phyloP scores from a whole-genome alignment of 2,888 invertebrate species.

The Esperia sulphurella region DNA sequence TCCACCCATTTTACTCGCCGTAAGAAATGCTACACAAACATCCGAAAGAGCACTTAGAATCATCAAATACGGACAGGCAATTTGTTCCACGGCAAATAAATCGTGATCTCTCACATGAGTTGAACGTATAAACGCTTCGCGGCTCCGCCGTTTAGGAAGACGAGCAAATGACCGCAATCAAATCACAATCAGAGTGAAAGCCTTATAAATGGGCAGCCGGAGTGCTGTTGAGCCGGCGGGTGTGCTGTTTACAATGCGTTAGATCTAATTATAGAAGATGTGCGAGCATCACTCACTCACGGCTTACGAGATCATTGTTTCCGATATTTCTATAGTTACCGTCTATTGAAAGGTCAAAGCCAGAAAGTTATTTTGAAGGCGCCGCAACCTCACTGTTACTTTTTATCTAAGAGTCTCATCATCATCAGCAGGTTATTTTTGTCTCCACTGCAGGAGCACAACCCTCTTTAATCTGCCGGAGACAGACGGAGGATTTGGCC shows the following conservation, averaged over 20 bases:
- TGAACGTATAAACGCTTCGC: conserved; percentile 45
- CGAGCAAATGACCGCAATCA: conserved; percentile 67
- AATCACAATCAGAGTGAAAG: conserved; percentile 71
- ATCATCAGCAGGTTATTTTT: too few relatives aligned
- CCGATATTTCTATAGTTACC: conserved; percentile 15
- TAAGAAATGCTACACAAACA: conserved; percentile 9
- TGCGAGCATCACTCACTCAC: conserved; percentile 47
- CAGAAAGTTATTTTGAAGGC: neutral
- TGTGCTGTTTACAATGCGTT: conserved; percentile 62
- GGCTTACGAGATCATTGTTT: conserved; percentile 41
- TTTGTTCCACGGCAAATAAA: conserved; percentile 47
- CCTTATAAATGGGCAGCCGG: conserved; percentile 43
- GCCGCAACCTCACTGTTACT: too few relatives aligned
- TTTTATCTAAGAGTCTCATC: too few relatives aligned
- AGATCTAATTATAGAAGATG: conserved; percentile 60
- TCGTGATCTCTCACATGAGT: conserved; percentile 44
- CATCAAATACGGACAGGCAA: conserved; percentile 33
- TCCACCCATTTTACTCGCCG: neutral
- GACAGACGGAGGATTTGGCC: too few relatives aligned
- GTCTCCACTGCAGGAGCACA: too few relatives aligned
- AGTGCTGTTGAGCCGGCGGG: conserved; percentile 31
- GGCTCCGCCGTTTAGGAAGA: conserved; percentile 50
- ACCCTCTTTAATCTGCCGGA: too few relatives aligned
- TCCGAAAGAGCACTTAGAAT: conserved; percentile 13
- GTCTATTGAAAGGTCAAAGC: conserved; percentile 1